phyloP scores from a whole-genome alignment of 2,113 vertebrate genomes.

The Mixornis gularis region DNA sequence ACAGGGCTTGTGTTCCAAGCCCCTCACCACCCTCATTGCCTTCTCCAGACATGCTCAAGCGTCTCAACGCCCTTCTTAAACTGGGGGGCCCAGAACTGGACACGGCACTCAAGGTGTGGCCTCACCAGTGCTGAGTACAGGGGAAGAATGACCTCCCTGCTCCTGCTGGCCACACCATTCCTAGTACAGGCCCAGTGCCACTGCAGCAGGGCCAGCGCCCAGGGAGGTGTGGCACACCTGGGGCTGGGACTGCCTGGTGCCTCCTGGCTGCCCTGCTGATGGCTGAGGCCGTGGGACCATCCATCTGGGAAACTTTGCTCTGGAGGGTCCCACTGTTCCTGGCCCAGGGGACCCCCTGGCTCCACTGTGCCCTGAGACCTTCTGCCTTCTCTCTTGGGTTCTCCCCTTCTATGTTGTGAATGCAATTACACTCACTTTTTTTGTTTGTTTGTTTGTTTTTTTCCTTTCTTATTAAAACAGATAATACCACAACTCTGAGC shows the following conservation, averaged over 20 bases:
- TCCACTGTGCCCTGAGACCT: neutral
- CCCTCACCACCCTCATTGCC: neutral
- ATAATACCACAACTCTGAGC: neutral
- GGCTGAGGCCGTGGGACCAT: neutral
- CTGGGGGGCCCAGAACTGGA: neutral
- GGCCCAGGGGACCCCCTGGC: accelerated
- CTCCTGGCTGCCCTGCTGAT: neutral
- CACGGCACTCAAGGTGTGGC: neutral
- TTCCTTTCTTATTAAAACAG: neutral
- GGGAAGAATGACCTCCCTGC: neutral
- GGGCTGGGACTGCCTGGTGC: neutral
- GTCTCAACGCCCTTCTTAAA: neutral
- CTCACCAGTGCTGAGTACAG: neutral
- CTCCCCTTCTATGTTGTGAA: neutral
- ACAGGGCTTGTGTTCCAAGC: neutral
- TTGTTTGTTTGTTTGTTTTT: neutral
- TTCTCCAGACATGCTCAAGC: neutral
- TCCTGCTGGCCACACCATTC: neutral
- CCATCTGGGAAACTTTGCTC: accelerated
- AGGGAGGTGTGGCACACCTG: neutral
- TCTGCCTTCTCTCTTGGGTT: neutral
- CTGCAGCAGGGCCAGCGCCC: accelerated
- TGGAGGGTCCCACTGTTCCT: neutral
- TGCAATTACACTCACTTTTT: neutral
- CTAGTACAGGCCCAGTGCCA: neutral